A percentile compares a stretch with the other conserved stretches of the same genome.
Evolutionary conservation across 1,140 invertebrate genomes (phyloP).

Genomic region (Eriosoma lanigerum): DNA sequence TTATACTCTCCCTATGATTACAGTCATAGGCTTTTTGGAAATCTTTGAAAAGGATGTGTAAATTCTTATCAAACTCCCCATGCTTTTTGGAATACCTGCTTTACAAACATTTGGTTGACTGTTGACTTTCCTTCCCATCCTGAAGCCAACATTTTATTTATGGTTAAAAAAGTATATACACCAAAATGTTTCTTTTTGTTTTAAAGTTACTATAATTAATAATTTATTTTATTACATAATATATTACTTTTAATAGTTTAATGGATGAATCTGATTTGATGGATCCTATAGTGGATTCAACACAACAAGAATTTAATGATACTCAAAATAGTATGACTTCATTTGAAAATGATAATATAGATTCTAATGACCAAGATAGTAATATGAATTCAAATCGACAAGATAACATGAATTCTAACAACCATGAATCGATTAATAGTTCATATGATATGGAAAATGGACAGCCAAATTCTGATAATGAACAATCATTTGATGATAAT

Average conservation of each 20-base stretch:
- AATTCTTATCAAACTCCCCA: too few species aligned
- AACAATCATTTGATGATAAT: constrained; percentile 38
- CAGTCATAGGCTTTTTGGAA: too few species aligned
- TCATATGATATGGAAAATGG: constrained; percentile 40
- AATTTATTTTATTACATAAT: too few species aligned
- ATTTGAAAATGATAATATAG: constrained; percentile 47
- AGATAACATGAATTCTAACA: constrained; percentile 41
- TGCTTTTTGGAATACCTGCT: too few species aligned
- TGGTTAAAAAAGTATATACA: too few species aligned
- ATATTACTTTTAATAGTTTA: constrained; percentile 11
- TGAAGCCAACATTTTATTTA: too few species aligned
- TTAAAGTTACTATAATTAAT: too few species aligned
- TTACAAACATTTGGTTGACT: too few species aligned
- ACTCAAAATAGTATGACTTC: constrained; percentile 31
- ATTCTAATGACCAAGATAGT: constrained; percentile 47
- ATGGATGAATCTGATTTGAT: constrained; percentile 41
- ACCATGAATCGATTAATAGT: constrained; percentile 18
- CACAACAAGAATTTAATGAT: constrained; percentile 44
- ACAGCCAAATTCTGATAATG: constrained; percentile 25
- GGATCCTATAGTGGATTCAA: constrained; percentile 42
- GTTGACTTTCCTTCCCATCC: too few species aligned
- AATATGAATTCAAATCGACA: constrained; percentile 48
- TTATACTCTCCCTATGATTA: too few species aligned
- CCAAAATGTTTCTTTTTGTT: too few species aligned
- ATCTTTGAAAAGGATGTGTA: too few species aligned